These are phyloP conservation scores for Parapsyche elsis DNA, from an alignment of 1,140 invertebrate genomes.

Conservation along the genomic window DNA sequence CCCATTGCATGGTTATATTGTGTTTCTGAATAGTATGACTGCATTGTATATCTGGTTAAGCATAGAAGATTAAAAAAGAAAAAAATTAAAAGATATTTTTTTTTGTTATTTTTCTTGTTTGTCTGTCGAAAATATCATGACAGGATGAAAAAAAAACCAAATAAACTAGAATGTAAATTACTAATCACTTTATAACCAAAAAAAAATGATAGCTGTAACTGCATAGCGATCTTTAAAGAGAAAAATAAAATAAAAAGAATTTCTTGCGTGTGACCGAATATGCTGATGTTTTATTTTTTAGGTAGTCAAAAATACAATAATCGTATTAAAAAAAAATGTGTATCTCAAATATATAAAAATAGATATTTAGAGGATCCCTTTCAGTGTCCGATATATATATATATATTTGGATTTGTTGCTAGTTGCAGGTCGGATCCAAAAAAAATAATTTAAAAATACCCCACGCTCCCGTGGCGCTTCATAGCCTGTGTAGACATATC, in stretches of 20 bases:
- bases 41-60: not conserved
- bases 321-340: conserved; percentile 46
- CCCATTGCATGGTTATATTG: no score
- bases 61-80: not conserved
- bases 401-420: conserved; percentile 51
- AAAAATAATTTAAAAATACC: no score
- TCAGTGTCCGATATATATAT: conserved; percentile 49
- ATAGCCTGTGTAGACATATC: conserved; percentile 54
- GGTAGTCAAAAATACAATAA: conserved; percentile 51
- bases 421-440: conserved; percentile 41
- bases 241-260: conserved; percentile 52
- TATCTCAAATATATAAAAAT: conserved; percentile 49
- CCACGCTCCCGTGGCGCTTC: conserved; percentile 48
- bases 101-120: conserved; percentile 28
- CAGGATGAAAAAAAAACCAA: conserved; percentile 51
- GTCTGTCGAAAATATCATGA: conserved; percentile 17
- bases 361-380: conserved; percentile 50
- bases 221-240: conserved; percentile 51
- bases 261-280: conserved; percentile 56
- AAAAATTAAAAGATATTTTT: conserved; percentile 2
- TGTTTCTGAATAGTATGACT: not conserved
- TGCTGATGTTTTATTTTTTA: conserved; percentile 56
- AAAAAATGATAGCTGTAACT: conserved; percentile 56
- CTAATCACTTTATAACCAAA: conserved; percentile 57
- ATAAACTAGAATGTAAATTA: conserved; percentile 55